Base-by-base conservation (phyloP, 2,113 vertebrate genomes). In the Chloroceryle aenea region DNA sequence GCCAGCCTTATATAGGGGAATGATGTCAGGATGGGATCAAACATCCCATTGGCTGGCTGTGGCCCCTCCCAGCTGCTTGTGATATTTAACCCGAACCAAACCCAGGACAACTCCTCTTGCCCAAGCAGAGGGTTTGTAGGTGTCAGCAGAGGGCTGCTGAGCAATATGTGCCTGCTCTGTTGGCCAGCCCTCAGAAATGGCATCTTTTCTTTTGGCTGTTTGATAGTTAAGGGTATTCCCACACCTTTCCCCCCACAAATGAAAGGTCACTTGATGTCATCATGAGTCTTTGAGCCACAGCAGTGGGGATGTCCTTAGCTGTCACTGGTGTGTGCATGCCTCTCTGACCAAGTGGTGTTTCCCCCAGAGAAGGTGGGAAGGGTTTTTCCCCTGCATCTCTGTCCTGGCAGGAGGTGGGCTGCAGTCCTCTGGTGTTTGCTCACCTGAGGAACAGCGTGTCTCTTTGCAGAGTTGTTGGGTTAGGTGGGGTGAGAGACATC, bases 41-140 rank as follows among this genome's bases (percentile, higher is more conserved):
- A 48, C 23, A 48, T 48, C 47, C 47, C 20, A 22, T 23, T 48
- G 47, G 21, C 47, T 23, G 47, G 47, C 20, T 22, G 47, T 48
- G 47, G 47, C 47, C 47, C 22, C 45, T 45, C 19, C 19, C 47
- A 48, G 47, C 47, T 48, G 47, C 21, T 48, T 48, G 47, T 48
- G 47, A 23, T 23, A 48, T 21, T 48, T 48, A 48, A 48, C 47
- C 45, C 45, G 16, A 45, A 45, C 45, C 45, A 19, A 45, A 45
- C 45, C 19, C 45, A 45, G 26, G 30, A 22, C 38, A 15, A 45
- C 45, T 20, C 3, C 14, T 19, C 20, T 2, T 45, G 43, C 11
- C 5, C 43, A 10, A 14, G 6, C 40, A 1, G 0, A 34, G 8
- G 14, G 22, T 40, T 67, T 58, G 25, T 3, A 10, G n/a, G 45